Conservation (phyloP, 2,888 invertebrate genomes). For the Diplolepis rosae region DNA sequence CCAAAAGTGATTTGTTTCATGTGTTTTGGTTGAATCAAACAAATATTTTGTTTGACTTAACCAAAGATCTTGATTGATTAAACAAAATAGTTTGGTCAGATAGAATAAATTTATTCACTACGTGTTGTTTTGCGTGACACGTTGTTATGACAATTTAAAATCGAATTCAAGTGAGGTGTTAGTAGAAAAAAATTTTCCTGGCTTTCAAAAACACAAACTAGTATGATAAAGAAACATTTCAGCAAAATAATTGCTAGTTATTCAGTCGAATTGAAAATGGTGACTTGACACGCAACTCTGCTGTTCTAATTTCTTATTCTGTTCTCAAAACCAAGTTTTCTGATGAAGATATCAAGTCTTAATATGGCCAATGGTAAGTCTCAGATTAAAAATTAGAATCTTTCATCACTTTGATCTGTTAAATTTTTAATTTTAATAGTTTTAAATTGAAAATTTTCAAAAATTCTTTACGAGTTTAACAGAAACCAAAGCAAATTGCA, state of each 20-base stretch:
- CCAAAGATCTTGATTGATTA: no score
- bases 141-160: neutral
- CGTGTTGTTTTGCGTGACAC: neutral
- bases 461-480: neutral
- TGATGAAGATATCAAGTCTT: neutral
- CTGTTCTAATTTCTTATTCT: neutral
- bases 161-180: neutral
- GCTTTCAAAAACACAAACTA: neutral
- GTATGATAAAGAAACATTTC: neutral
- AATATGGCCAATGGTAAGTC: neutral
- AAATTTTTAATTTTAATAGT: neutral
- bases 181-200: neutral
- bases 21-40: no score
- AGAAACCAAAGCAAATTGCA: neutral
- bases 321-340: neutral
- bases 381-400: neutral
- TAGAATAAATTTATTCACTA: no score
- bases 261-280: neutral
- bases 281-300: neutral
- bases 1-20: no score
- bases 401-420: neutral
- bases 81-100: no score
- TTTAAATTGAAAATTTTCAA: neutral
- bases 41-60: no score
- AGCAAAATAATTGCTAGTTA: neutral